Conservation (phyloP, 2,113 vertebrate species). For the Laticauda colubrina region DNA sequence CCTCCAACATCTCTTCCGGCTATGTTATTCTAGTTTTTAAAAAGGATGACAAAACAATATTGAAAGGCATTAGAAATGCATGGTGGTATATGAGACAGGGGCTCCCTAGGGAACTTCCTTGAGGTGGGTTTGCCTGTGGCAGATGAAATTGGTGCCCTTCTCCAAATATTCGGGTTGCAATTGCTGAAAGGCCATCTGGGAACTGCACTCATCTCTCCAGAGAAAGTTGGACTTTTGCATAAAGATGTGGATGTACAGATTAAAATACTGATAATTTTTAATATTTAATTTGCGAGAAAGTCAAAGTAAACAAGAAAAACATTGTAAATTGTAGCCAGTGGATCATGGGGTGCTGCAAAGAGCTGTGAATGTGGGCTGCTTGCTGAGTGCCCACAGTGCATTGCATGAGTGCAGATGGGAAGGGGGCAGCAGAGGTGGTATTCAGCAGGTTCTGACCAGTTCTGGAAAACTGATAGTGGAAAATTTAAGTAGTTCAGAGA, state of each 20-base stretch:
- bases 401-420: background rate
- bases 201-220: background rate
- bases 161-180: background rate
- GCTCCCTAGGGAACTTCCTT: background rate
- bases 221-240: background rate
- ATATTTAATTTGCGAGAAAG: background rate
- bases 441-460: no score
- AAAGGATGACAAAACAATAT: background rate
- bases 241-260: no score
- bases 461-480: no score
- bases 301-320: background rate
- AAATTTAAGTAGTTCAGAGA: no score
- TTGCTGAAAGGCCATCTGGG: background rate
- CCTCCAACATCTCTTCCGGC: background rate
- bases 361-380: background rate
- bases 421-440: background rate
- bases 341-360: background rate
- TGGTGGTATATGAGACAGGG: background rate
- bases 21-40: background rate
- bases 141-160: background rate
- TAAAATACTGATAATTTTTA: background rate
- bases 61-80: background rate
- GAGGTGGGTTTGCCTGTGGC: background rate
- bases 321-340: background rate
- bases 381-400: background rate